Conservation (phyloP, 30 jellyfish, hydroid and myxozoan species). For the Aurelia aurita complex sp. Pacific region DNA sequence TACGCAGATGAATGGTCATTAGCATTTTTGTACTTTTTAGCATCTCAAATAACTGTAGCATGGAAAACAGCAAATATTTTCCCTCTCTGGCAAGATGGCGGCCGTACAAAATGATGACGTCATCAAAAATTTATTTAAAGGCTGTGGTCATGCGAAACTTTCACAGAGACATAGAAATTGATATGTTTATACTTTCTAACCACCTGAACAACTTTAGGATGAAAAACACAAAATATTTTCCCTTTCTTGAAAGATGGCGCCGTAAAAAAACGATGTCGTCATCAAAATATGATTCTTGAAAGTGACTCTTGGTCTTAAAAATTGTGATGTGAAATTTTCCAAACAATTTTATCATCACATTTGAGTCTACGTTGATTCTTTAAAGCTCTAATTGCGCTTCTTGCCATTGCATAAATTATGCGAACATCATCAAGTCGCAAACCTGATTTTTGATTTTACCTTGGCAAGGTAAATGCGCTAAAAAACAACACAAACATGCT, state of each 20-base stretch:
- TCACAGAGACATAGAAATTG: neutral
- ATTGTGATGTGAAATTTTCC: too few relatives aligned
- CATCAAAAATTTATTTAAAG: neutral
- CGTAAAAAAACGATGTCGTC: constrained; percentile 1
- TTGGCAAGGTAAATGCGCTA: too few relatives aligned
- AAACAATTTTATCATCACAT: too few relatives aligned
- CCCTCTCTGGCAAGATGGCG: constrained; percentile 37
- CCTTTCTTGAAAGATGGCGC: constrained; percentile 29
- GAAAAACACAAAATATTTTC: neutral
- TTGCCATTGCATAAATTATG: too few relatives aligned
- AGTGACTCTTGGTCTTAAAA: neutral
- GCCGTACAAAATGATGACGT: constrained; percentile 3
- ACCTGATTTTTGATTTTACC: too few relatives aligned
- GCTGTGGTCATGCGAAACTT: constrained; percentile 6
- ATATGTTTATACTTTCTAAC: neutral
- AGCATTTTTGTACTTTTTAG: constrained; percentile 8
- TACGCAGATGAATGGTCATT: neutral
- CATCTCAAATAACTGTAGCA: constrained; percentile 17
- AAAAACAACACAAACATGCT: too few relatives aligned
- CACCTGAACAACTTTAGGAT: constrained; percentile 13
- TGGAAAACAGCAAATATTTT: constrained; percentile 2
- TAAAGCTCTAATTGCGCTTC: too few relatives aligned
- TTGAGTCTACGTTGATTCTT: too few relatives aligned
- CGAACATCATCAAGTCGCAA: too few relatives aligned
- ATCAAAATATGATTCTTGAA: neutral